These are phyloP conservation scores for Synergus itoensis DNA, from an alignment of 2,888 invertebrate genomes.

Conservation along the genomic window DNA sequence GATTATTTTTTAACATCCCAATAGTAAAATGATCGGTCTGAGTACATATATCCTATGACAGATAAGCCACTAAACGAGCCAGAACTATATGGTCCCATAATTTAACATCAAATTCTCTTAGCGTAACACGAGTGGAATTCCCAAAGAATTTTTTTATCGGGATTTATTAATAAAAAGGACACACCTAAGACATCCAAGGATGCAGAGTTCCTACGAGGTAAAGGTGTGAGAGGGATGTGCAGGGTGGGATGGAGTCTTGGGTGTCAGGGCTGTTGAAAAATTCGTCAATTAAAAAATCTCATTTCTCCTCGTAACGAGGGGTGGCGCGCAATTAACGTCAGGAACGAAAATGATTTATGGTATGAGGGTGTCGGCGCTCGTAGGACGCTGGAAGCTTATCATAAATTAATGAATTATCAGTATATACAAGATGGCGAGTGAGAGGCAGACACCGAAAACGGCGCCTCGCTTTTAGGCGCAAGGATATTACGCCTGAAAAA, in stretches of 20 bases:
- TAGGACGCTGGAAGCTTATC: constrained; percentile 69
- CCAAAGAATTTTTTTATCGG: not conserved
- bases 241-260: constrained; percentile 29
- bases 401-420: constrained; percentile 76
- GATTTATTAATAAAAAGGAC: constrained; percentile 15
- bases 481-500: constrained; percentile 67
- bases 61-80: too few relatives aligned
- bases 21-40: too few relatives aligned
- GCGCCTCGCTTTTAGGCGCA: constrained; percentile 56
- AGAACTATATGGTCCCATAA: too few relatives aligned
- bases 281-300: constrained; percentile 77
- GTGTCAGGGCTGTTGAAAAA: constrained; percentile 69
- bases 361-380: constrained; percentile 61
- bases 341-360: constrained; percentile 75
- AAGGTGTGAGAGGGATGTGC: constrained; percentile 24
- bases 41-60: too few relatives aligned
- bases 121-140: not conserved
- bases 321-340: constrained; percentile 76
- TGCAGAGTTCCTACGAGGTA: not conserved
- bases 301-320: constrained; percentile 76
- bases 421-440: constrained; percentile 58
- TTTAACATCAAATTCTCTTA: not conserved
- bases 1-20: too few relatives aligned
- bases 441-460: constrained; percentile 55
- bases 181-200: not conserved